phyloP scores from a whole-genome alignment of 2,888 invertebrate genomes.

The Urechis unicinctus region DNA sequence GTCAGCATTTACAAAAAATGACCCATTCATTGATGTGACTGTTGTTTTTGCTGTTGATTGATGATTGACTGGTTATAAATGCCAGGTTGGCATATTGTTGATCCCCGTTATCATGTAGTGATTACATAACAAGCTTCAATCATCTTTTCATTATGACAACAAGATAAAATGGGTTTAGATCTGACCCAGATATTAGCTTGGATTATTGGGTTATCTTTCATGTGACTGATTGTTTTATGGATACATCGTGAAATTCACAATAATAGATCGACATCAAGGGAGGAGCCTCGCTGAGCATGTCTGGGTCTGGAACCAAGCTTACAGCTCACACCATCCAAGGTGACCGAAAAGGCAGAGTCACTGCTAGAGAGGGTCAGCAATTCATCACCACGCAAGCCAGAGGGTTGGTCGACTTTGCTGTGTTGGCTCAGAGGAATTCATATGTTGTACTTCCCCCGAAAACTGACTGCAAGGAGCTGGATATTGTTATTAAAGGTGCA shows the following conservation, averaged over 20 bases:
- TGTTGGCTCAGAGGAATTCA: constrained; percentile 25
- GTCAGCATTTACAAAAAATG: no score
- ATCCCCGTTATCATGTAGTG: no score
- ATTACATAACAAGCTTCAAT: no score
- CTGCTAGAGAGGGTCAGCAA: constrained; percentile 20
- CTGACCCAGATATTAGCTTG: no score
- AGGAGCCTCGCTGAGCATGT: constrained; percentile 26
- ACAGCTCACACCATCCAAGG: constrained; percentile 20
- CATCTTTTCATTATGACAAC: no score
- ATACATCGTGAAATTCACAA: background rate
- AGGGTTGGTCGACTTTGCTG: constrained; percentile 22
- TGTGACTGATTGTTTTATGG: background rate
- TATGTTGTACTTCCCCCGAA: constrained; percentile 21
- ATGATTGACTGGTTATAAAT: no score
- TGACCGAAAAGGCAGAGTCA: constrained; percentile 20
- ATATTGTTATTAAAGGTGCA: constrained; percentile 28
- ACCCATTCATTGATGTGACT: no score
- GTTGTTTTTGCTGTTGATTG: no score
- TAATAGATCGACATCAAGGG: constrained; percentile 25
- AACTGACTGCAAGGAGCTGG: constrained; percentile 27
- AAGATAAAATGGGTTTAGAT: no score
- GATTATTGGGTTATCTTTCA: no score
- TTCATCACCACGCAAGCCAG: constrained; percentile 18
- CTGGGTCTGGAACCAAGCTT: constrained; percentile 18
- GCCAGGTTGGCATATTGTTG: no score